Evolutionary conservation across 1,140 invertebrate genomes (phyloP), one percentile per base, ranked within the genome.

Genomic region (Achatina immaculata): DNA sequence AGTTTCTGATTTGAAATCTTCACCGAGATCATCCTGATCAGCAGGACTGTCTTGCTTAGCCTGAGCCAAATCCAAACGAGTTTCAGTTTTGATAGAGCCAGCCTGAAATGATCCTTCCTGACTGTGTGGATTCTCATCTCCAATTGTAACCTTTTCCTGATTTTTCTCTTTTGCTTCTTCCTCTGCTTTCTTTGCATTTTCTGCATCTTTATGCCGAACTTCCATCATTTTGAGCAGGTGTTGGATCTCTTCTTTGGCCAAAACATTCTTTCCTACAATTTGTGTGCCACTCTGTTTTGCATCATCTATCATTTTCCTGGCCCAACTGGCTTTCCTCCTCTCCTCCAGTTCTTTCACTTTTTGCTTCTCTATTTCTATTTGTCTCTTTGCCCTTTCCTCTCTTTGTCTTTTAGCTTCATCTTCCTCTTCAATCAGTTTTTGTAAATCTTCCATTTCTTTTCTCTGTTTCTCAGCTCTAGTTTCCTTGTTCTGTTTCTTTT

Each of bases 391-490:
- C 0, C 28, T 24, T 55, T 78, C 58, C 48, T 78, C 76, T 62
- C 21, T 78, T 40, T 78, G 38, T 38, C 55, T 36, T 24, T 58
- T 36, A 1, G 24, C 65, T 55, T 78, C 65, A n/a, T 68, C 76
- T 21, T 14, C 58, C 34, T 43, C 76, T 31, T 68, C 40, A 31
- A 78, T 43, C 42, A 16, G 66, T 55, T 24, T 55, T 42, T 78
- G 42, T 14, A 78, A 38, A 68, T 66, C 76, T 24, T 66, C 65
- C 76, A 78, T 68, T n/a, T 78, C 76, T 55, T 34, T 66, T 34
- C 24, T 36, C 58, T 78, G 42, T 34, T 48, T 78, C 31, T 66
- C 48, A 14, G 34, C 62, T 43, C n/a, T 78, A 4, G 62, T n/a
- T 48, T 31, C 42, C 28, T 66, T 43, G 0, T 66, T 28, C n/a